Evolutionary conservation across 2,113 vertebrate genomes (phyloP), one percentile per base, ranked within the genome.

Genomic region (Tympanuchus pallidicinctus): DNA sequence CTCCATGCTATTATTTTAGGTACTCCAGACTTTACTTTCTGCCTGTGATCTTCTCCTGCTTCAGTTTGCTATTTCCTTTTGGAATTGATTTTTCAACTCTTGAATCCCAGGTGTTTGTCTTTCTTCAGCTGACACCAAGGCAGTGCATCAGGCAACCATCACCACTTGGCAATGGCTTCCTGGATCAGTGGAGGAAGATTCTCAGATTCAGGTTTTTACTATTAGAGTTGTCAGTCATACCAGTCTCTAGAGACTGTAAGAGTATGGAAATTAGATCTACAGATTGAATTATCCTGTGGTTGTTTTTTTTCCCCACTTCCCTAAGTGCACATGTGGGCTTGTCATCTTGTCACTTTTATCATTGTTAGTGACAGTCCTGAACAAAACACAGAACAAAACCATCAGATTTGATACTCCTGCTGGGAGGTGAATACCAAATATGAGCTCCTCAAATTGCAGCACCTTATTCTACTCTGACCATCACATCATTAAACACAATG

Each of bases 101-200:
- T 19, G 57, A 72, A 52, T 83, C 79, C 95, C 96, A 94, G 93
- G 94, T 96, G 95, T 94, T 94, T 96, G 85, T 93, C 43, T 83
- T 96, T 88, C 93, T 91, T 92, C 82, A 88, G 61, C 76, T 95
- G 89, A 91, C 95, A 90, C 82, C 91, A 70, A 45, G 43, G 65
- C 57, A 78, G 73, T 72, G 65, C 85, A 81, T 86, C 94, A 94
- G 90, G 88, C 86, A 95, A 65, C 90, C 63, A 93, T 95, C 96
- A 93, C 3, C 40, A 92, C 71, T 94, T 95, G 85, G 93, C 90
- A 88, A 69, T 94, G 48, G 43, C 71, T 95, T 93, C 14, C 64
- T 89, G 78, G 89, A 89, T 91, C 92, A 89, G 27, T 21, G 66
- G 82, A 92, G 80, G 82, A 95, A 93, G 95, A 93, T 60, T 54